Percentiles rank a stretch among this genome's conserved stretches.
Conservation (phyloP, 1,140 invertebrate species). For the Rhopalosiphum maidis region DNA sequence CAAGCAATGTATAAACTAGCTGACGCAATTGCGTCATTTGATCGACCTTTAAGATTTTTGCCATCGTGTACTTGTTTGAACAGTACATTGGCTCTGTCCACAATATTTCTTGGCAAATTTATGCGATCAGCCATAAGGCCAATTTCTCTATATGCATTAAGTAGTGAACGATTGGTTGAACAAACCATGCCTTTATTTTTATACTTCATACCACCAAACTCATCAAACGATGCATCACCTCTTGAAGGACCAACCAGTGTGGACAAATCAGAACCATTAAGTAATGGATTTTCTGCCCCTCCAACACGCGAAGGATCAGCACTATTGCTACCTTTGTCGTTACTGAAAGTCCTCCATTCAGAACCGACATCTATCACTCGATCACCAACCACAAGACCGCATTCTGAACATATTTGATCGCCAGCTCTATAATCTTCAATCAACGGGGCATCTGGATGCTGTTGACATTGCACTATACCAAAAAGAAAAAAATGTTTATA, state of each 20-base stretch:
- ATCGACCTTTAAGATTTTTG: conserved; percentile 86
- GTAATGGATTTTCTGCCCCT: conserved; percentile 91
- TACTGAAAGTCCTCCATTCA: conserved; percentile 99
- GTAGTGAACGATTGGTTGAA: conserved; percentile 63
- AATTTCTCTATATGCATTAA: conserved; percentile 96
- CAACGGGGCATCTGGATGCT: conserved; percentile 55
- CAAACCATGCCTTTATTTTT: conserved; percentile 54
- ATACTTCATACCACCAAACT: conserved; percentile 89
- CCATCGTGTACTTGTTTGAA: conserved; percentile 99
- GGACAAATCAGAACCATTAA: conserved; percentile 94
- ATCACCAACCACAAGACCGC: conserved; percentile 98
- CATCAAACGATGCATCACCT: conserved; percentile 80
- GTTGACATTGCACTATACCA: conserved; percentile 50
- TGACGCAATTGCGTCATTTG: conserved; percentile 96
- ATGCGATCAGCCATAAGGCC: conserved; percentile 97
- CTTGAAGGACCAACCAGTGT: conserved; percentile 95
- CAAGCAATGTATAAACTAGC: conserved; percentile 99
- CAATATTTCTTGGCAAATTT: conserved; percentile 93
- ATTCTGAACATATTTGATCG: conserved; percentile 98
- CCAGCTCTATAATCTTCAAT: conserved; percentile 75
- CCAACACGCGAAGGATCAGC: conserved; percentile 97
- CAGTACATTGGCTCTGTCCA: conserved; percentile 92
- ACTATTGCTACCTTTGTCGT: conserved; percentile 80
- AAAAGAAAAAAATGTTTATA: not conserved
- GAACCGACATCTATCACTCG: conserved; percentile 99